Evolutionary conservation across 2,888 invertebrate species (phyloP).

Genomic region (Epinotia bilunana): DNA sequence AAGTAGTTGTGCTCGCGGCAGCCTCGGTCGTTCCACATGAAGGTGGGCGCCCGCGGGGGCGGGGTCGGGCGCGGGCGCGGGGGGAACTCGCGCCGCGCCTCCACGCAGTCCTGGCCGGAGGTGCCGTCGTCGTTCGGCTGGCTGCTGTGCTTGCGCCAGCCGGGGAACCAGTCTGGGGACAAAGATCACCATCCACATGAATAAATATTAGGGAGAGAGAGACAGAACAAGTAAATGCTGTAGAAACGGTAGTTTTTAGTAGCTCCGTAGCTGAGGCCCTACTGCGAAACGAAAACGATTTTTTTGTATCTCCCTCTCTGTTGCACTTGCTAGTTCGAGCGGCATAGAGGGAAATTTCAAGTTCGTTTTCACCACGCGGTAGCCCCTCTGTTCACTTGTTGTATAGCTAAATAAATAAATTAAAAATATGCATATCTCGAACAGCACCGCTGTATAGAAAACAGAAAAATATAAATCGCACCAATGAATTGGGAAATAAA

Average conservation of each 20-base stretch:
- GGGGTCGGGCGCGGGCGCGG: conserved; percentile 80
- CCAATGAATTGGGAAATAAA: conserved; percentile 14
- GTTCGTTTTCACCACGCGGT: too few relatives aligned
- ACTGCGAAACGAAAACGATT: too few relatives aligned
- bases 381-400: too few relatives aligned
- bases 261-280: too few relatives aligned
- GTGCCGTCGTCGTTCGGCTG: conserved; percentile 94
- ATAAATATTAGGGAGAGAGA: too few relatives aligned
- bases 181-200: conserved; percentile 7
- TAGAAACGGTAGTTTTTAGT: too few relatives aligned
- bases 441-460: background rate
- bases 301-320: too few relatives aligned
- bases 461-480: conserved; percentile 1
- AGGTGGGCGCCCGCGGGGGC: conserved; percentile 81
- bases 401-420: background rate
- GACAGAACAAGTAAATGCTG: too few relatives aligned
- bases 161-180: conserved; percentile 91
- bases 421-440: background rate
- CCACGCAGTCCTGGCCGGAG: conserved; percentile 92
- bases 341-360: too few relatives aligned
- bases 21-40: conserved; percentile 93
- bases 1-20: conserved; percentile 90
- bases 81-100: conserved; percentile 87
- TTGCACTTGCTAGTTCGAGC: too few relatives aligned
- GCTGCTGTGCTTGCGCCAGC: conserved; percentile 88